phyloP scores from a whole-genome alignment of 2,888 invertebrate species.

The Acrobasis consociella region DNA sequence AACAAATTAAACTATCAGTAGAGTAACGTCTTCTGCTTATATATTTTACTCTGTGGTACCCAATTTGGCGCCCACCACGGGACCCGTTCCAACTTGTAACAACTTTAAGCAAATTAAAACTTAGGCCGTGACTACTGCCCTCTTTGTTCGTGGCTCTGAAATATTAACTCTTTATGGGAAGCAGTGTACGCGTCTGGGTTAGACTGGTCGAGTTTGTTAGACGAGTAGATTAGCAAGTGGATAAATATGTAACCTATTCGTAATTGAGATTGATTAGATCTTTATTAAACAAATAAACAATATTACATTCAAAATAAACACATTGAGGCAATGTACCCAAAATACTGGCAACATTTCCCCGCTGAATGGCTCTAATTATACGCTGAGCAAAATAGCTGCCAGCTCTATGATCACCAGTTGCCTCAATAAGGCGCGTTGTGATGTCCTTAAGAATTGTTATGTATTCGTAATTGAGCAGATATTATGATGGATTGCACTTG shows the following conservation, averaged over 20 bases:
- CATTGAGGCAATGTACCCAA: too few relatives aligned
- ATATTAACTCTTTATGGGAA: constrained; percentile 80
- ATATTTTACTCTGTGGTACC: constrained; percentile 53
- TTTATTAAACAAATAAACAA: too few relatives aligned
- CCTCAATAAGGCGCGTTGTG: too few relatives aligned
- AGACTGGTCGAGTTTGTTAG: constrained; percentile 2
- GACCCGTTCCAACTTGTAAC: constrained; percentile 79
- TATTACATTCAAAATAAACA: too few relatives aligned
- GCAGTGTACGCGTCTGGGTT: constrained; percentile 66
- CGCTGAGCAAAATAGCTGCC: too few relatives aligned
- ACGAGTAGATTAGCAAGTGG: background rate
- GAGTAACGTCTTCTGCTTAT: constrained; percentile 58
- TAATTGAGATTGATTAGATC: too few relatives aligned
- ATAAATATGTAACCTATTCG: background rate
- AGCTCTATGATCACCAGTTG: too few relatives aligned
- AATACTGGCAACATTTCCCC: too few relatives aligned
- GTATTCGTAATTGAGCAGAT: too few relatives aligned
- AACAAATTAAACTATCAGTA: constrained; percentile 77
- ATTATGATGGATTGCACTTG: too few relatives aligned
- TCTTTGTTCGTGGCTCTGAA: constrained; percentile 73
- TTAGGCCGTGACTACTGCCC: constrained; percentile 75
- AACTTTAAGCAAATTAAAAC: constrained; percentile 83
- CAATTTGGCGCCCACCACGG: constrained; percentile 78
- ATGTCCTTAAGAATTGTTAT: too few relatives aligned
- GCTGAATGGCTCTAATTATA: too few relatives aligned